Base-by-base conservation (phyloP, 2,888 invertebrate genomes). In the Dasypogon diadema region DNA sequence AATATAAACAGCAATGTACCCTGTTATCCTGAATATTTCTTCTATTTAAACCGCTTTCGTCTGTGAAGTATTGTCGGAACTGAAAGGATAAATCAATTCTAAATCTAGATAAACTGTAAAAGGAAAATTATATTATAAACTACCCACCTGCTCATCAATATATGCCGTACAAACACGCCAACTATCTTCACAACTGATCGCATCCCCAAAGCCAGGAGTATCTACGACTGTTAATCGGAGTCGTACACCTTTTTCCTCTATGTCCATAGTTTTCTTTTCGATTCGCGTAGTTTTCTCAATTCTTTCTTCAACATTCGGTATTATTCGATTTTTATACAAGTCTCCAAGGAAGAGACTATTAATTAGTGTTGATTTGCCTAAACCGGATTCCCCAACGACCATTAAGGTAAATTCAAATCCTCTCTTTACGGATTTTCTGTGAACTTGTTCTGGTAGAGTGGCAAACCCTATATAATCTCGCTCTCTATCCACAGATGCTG, bases 331-430 rank as follows among this genome's bases (percentile, higher is more conserved):
- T 85, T 93, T 94, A 87, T 98, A 98, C 24, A 98, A 90, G 85
- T 98, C 97, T 75, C 95, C 96, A 79, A 97, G 89, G 85, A 98
- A 98, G 65, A 98, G 89, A 83, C 96, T 97, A 88, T 97, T 98
- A 84, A 98, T 93, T 72, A 98, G 89, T 0, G 98, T 98, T 0
- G 97, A 97, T 86, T 98, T 98, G 75, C 98, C 98, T 65, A 98
- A 89, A 0, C 98, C 97, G 0, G 93, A 93, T 87, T 98, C 97
- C 30, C 97, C 98, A 34, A 97, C 94, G 16, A 98, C 97, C 96
- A 98, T 97, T 79, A 98, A 88, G 0, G 97, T 98, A 87, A 98
- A 98, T 86, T 98, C 97, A 86, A 98, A 98, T 74, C 97, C 97
- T 81, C 95, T 91, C 87, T 98, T 98, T 72, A 97, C 97, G 0